These are phyloP conservation scores for Stictonetta naevosa DNA, from an alignment of 2,113 vertebrate species.

Conservation along the genomic window DNA sequence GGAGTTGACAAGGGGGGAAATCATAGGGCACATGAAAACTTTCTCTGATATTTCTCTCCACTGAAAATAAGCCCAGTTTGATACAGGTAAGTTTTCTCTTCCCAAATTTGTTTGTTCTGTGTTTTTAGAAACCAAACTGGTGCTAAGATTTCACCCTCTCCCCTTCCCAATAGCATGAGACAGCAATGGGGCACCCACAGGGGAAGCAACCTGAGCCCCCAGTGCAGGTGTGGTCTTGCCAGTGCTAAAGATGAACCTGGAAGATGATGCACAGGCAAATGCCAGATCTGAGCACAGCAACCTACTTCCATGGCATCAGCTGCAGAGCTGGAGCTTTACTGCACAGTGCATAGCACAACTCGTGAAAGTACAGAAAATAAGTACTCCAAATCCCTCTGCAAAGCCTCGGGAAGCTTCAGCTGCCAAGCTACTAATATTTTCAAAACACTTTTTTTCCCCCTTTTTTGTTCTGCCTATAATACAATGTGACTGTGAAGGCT, in stretches of 20 bases:
- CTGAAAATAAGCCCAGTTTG: background rate
- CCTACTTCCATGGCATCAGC: background rate
- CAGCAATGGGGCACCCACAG: background rate
- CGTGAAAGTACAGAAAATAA: background rate
- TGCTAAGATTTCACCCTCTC: background rate
- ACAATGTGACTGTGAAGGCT: background rate
- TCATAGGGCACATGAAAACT: background rate
- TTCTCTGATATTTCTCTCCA: background rate
- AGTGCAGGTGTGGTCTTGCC: background rate
- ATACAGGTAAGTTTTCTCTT: background rate
- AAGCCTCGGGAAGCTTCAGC: background rate
- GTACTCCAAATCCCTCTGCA: constrained; percentile 1
- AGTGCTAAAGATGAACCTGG: background rate
- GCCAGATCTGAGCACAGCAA: background rate
- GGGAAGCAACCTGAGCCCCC: background rate
- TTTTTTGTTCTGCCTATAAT: background rate
- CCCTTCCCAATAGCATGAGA: background rate
- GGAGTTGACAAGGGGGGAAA: background rate
- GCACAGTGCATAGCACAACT: background rate
- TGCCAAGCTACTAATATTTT: background rate
- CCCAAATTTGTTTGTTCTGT: background rate
- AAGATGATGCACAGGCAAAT: background rate
- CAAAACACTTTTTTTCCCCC: background rate
- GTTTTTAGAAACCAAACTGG: background rate
- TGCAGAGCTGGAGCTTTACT: background rate